Evolutionary conservation across 2,113 vertebrate genomes (phyloP).

Genomic region (Triplophysa siluroides): DNA sequence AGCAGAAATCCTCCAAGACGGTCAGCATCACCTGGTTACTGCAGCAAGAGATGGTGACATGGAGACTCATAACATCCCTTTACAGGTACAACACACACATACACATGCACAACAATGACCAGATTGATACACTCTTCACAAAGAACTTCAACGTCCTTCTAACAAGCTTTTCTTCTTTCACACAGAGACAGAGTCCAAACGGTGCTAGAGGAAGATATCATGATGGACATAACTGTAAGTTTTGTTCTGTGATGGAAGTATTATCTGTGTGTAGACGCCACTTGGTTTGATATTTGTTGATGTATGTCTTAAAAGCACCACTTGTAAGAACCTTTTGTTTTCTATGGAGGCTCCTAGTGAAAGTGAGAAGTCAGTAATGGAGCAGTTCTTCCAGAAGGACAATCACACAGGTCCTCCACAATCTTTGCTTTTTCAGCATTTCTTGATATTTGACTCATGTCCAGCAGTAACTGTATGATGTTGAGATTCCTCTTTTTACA

Average conservation of each 20-base stretch:
- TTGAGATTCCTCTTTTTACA: too few relatives aligned
- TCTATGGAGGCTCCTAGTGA: slow-evolving; percentile 78
- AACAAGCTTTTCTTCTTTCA: background rate
- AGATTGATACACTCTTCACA: background rate
- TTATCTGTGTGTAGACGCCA: background rate
- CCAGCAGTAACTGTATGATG: too few relatives aligned
- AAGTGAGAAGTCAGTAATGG: slow-evolving; percentile 88
- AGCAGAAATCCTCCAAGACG: slow-evolving; percentile 91
- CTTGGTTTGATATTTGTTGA: too few relatives aligned
- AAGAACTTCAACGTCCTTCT: background rate
- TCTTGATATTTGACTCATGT: too few relatives aligned
- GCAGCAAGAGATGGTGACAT: slow-evolving; percentile 92
- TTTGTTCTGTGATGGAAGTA: too few relatives aligned
- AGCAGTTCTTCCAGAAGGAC: slow-evolving; percentile 91
- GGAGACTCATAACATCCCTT: slow-evolving; percentile 90
- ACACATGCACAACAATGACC: background rate
- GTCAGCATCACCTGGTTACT: slow-evolving; percentile 93
- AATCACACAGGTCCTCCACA: too few relatives aligned
- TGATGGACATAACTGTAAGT: slow-evolving; percentile 83
- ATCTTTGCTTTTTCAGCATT: too few relatives aligned
- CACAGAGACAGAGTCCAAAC: slow-evolving; percentile 85
- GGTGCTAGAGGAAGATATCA: slow-evolving; percentile 85
- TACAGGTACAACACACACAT: slow-evolving; percentile 77
- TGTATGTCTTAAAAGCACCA: too few relatives aligned
- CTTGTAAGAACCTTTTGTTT: slow-evolving; percentile 14